These are phyloP conservation scores for Meteorus cinctellus DNA, from an alignment of 2,888 invertebrate genomes.

Conservation along the genomic window DNA sequence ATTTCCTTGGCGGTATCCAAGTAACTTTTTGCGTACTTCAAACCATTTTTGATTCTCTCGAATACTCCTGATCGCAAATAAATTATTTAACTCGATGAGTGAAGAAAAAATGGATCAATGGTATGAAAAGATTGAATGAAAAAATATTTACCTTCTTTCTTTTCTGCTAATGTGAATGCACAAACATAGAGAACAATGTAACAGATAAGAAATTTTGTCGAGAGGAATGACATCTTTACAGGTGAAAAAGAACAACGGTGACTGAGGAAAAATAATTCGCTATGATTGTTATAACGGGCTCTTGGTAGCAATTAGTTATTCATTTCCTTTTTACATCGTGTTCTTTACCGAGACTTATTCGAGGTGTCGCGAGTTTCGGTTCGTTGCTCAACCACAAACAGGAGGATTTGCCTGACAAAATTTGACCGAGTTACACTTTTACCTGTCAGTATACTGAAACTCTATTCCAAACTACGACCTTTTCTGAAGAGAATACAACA, in stretches of 20 bases:
- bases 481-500: not conserved
- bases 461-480: not conserved
- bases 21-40: conserved; percentile 75
- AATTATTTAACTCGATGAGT: conserved; percentile 12
- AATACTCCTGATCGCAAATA: conserved; percentile 65
- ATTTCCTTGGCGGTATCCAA: conserved; percentile 77
- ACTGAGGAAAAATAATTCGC: conserved; percentile 49
- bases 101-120: not conserved
- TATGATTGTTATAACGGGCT: conserved; percentile 44
- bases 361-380: conserved; percentile 51
- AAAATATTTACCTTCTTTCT: conserved; percentile 54
- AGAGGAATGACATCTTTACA: conserved; percentile 47
- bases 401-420: not conserved
- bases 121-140: conserved; percentile 29
- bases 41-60: conserved; percentile 74
- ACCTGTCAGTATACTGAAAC: not conserved
- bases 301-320: conserved; percentile 33
- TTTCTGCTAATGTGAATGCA: conserved; percentile 33
- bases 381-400: conserved; percentile 56
- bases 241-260: conserved; percentile 36
- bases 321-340: conserved; percentile 44
- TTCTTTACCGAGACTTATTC: conserved; percentile 20
- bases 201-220: conserved; percentile 32
- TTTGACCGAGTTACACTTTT: not conserved
- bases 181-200: conserved; percentile 36